Conservation (phyloP, 2,797 vertebrate species). For the Capromys pilorides region DNA sequence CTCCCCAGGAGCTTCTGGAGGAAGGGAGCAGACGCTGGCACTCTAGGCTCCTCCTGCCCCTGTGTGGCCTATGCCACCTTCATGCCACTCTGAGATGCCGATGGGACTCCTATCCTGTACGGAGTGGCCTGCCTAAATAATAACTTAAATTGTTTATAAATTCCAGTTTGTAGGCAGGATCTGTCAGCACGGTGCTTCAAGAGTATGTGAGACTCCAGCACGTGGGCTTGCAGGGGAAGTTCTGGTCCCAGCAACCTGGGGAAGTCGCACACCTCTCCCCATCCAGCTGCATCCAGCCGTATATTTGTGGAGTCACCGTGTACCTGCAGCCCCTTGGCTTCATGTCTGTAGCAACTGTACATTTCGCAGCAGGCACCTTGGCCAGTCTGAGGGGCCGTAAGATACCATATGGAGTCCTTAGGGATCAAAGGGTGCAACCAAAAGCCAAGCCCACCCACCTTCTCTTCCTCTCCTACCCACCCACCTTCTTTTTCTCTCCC, state of each 20-base stretch:
- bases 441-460: not conserved
- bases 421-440: not conserved
- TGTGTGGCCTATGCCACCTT: not conserved
- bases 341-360: constrained; percentile 6
- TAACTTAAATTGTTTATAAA: not conserved
- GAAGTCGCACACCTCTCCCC: not conserved
- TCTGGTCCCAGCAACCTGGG: not conserved
- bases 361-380: constrained; percentile 11
- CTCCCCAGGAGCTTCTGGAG: not conserved
- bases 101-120: not conserved
- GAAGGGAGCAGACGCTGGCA: not conserved
- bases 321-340: not conserved
- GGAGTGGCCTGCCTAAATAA: not conserved
- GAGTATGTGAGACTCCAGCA: not conserved
- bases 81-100: not conserved
- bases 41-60: not conserved
- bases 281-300: not conserved
- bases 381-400: not conserved
- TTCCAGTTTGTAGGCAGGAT: constrained; percentile 21
- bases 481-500: too few species aligned
- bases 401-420: not conserved
- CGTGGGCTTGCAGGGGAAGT: not conserved
- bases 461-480: too few species aligned
- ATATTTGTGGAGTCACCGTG: not conserved
- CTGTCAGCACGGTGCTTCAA: constrained; percentile 24